Percentiles rank a stretch among this genome's conserved stretches.
Conservation (phyloP, 2,113 vertebrate species). For the Chrysochloris asiatica region DNA sequence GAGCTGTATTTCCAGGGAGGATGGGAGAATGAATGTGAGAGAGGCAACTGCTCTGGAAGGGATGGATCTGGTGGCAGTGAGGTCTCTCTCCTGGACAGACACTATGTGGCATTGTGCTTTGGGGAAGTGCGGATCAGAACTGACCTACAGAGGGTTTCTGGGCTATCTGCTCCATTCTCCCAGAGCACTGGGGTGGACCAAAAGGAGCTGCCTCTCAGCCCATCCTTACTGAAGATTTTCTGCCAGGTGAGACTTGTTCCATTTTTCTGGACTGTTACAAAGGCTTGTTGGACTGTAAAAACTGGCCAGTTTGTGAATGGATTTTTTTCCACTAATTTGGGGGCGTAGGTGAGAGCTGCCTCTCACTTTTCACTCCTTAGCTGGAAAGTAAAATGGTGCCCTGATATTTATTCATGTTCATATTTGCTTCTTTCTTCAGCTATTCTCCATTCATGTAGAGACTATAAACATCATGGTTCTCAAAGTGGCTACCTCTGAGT, state of each 20-base stretch:
- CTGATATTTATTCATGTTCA: slow-evolving; percentile 29
- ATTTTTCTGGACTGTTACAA: background rate
- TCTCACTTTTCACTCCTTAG: background rate
- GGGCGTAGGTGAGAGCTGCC: background rate
- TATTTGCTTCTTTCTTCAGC: slow-evolving; percentile 79
- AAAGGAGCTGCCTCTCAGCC: slow-evolving; percentile 84
- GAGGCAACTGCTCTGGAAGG: background rate
- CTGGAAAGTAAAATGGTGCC: background rate
- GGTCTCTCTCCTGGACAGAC: slow-evolving; percentile 81
- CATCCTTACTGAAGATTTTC: slow-evolving; percentile 88
- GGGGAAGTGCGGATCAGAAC: slow-evolving; percentile 93
- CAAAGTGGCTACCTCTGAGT: slow-evolving; percentile 93
- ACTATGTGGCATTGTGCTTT: slow-evolving; percentile 93
- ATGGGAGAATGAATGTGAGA: background rate
- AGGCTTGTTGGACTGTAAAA: background rate
- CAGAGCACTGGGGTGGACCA: slow-evolving; percentile 48
- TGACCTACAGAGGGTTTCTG: slow-evolving; percentile 87
- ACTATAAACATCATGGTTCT: slow-evolving; percentile 97
- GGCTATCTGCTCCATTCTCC: slow-evolving; percentile 61
- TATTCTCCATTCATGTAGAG: slow-evolving; percentile 93
- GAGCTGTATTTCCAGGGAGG: background rate
- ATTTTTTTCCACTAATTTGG: slow-evolving; percentile 6
- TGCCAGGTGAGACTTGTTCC: slow-evolving; percentile 89
- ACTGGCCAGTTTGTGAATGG: slow-evolving; percentile 4
- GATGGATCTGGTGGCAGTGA: background rate